These are phyloP conservation scores for Cygnus atratus DNA, from an alignment of 2,113 vertebrate species.

Conservation along the genomic window DNA sequence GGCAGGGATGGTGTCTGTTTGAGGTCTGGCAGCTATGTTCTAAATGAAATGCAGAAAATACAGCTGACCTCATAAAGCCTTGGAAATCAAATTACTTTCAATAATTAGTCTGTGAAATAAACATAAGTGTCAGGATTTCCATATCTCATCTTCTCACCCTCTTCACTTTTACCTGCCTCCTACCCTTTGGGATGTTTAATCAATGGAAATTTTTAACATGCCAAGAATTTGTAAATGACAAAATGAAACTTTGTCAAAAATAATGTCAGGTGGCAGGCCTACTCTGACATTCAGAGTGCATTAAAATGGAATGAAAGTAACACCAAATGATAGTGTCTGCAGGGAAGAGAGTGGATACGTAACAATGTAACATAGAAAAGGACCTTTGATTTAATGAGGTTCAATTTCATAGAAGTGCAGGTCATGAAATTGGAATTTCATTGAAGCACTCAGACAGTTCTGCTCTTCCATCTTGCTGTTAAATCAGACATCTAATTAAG, in stretches of 20 bases:
- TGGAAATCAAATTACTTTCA: slow-evolving; percentile 25
- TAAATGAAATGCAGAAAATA: slow-evolving; percentile 19
- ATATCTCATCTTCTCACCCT: background rate
- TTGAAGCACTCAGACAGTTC: background rate
- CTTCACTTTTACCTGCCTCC: background rate
- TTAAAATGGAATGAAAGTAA: slow-evolving; percentile 14
- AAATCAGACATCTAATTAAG: slow-evolving; percentile 25
- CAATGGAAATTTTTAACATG: background rate
- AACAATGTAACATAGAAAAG: background rate
- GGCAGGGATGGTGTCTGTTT: background rate
- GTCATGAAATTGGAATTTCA: slow-evolving; percentile 34
- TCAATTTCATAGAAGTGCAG: slow-evolving; percentile 27
- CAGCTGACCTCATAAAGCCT: background rate
- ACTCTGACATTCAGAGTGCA: background rate
- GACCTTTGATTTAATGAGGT: slow-evolving; percentile 49
- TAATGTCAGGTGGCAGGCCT: background rate
- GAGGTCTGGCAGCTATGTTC: background rate
- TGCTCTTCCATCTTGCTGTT: background rate
- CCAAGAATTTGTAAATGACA: slow-evolving; percentile 17
- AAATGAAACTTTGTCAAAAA: slow-evolving; percentile 23
- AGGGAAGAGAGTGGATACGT: background rate
- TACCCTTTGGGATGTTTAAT: slow-evolving; percentile 1
- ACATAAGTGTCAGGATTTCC: background rate
- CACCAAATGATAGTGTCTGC: background rate
- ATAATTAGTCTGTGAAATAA: slow-evolving; percentile 48